These are phyloP conservation scores for Ellobius talpinus DNA, from an alignment of 2,113 vertebrate species.

Conservation along the genomic window DNA sequence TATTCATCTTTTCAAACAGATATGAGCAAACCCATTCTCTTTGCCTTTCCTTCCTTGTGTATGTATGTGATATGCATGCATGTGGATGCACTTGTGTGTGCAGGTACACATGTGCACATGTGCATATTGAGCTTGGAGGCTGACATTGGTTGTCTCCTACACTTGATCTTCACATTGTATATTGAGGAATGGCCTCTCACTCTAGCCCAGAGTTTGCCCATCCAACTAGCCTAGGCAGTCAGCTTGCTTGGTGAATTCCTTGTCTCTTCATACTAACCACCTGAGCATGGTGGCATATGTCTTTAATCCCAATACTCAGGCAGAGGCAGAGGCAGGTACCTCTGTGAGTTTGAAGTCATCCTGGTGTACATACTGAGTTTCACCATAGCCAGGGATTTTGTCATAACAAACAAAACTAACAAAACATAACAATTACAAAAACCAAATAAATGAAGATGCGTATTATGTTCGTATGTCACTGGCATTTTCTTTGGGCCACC, in stretches of 20 bases:
- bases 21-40: not conserved
- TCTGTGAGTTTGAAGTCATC: not conserved
- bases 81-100: too few species aligned
- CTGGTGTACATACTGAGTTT: too few species aligned
- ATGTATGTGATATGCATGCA: not conserved
- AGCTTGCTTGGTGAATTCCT: not conserved
- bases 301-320: not conserved
- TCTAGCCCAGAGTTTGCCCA: not conserved
- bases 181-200: not conserved
- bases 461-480: not conserved
- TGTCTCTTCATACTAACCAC: not conserved
- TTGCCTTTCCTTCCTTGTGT: not conserved
- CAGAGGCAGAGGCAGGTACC: not conserved
- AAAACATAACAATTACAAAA: not conserved
- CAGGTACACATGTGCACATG: not conserved
- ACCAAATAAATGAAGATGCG: not conserved
- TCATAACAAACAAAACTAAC: not conserved
- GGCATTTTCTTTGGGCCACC: not conserved
- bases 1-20: constrained; percentile 10
- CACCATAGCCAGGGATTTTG: not conserved
- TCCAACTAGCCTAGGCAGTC: not conserved
- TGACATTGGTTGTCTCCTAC: not conserved
- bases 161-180: too few species aligned
- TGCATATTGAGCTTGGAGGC: not conserved
- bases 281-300: too few species aligned